phyloP scores from a whole-genome alignment of 2,113 vertebrate genomes.

The Leptocoma aspasia region DNA sequence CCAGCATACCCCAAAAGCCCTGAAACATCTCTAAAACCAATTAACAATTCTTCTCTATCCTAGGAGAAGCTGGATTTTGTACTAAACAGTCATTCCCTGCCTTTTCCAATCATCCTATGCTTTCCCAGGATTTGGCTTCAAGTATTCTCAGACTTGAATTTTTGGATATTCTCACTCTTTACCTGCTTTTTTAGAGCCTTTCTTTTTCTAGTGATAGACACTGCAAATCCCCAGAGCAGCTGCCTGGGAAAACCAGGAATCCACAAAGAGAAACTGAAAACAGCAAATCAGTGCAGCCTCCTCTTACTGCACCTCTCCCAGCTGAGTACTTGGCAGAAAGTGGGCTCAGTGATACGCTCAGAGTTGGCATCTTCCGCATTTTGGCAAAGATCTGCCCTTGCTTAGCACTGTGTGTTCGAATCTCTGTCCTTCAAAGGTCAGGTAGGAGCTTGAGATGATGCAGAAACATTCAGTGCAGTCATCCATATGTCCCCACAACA shows the following conservation, averaged over 20 bases:
- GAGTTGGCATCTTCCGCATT: background rate
- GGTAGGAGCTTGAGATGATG: background rate
- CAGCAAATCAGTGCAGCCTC: background rate
- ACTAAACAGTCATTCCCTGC: background rate
- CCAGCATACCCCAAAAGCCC: background rate
- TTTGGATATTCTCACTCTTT: background rate
- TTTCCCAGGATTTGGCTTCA: background rate
- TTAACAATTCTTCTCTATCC: background rate
- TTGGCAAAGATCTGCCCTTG: background rate
- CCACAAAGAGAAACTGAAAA: background rate
- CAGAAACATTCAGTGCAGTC: background rate
- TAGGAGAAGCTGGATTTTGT: background rate
- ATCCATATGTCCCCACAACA: background rate
- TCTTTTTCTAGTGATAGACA: background rate
- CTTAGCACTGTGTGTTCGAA: background rate
- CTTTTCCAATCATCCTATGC: background rate
- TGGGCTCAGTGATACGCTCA: background rate
- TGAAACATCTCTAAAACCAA: background rate
- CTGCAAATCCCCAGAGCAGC: background rate
- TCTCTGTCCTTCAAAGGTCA: background rate
- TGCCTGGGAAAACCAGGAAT: background rate
- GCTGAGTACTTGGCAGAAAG: background rate
- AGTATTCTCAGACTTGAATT: background rate
- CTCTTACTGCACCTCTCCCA: background rate
- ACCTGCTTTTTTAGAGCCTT: background rate